A percentile compares a stretch with the other conserved stretches of the same genome.
Conservation (phyloP, 2,797 vertebrate species). For the Anabacerthia variegaticeps region DNA sequence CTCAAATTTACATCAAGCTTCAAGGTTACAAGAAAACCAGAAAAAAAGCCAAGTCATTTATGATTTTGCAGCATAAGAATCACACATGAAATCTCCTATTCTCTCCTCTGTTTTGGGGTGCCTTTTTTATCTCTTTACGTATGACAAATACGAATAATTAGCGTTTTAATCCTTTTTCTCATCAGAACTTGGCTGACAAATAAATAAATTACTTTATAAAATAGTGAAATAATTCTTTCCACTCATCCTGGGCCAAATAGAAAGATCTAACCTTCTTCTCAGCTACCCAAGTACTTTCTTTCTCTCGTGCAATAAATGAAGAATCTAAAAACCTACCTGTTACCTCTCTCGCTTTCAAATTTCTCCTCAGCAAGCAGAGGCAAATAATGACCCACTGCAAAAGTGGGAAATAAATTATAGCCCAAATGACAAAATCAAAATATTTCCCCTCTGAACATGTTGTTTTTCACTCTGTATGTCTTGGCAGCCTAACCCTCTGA, state of each 20-base stretch:
- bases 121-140: background rate
- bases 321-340: background rate
- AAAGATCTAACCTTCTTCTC: background rate
- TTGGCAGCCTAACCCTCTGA: constrained; percentile 43
- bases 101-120: background rate
- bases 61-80: background rate
- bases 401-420: background rate
- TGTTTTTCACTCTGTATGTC: constrained; percentile 18
- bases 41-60: accelerated
- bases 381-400: background rate
- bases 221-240: background rate
- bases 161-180: background rate
- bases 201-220: background rate
- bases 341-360: background rate
- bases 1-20: background rate
- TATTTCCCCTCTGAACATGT: constrained; percentile 39
- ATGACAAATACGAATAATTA: background rate
- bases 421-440: constrained; percentile 2
- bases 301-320: background rate
- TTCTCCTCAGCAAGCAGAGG: background rate
- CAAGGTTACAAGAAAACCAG: background rate
- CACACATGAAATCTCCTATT: accelerated
- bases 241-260: background rate
- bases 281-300: background rate
- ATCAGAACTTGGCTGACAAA: background rate